Conservation (phyloP, 2,113 vertebrate genomes). For the crab-eating macaque (Macaca fascicularis) region DNA sequence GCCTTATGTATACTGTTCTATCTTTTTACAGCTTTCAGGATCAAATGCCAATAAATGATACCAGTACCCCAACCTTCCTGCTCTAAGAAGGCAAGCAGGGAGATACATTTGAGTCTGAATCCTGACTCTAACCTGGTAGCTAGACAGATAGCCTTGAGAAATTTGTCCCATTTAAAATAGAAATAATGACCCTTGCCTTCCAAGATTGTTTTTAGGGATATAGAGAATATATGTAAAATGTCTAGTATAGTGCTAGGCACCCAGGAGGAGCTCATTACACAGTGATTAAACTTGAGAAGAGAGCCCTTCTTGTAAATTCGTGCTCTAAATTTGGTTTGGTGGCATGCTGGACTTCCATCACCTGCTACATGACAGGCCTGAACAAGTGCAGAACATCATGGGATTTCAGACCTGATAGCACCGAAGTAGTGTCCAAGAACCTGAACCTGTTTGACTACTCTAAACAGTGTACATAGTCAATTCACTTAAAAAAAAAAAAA, state of each 20-base stretch:
- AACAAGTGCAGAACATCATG: neutral
- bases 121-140: neutral
- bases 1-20: neutral
- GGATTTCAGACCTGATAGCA: neutral
- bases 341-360: neutral
- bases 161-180: slow-evolving; percentile 9
- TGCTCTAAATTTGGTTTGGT: neutral
- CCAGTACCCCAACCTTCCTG: neutral
- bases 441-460: neutral
- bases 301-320: neutral
- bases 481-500: neutral
- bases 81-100: neutral
- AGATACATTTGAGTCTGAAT: neutral
- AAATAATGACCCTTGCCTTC: neutral
- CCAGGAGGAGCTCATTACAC: neutral
- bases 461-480: neutral
- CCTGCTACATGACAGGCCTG: neutral
- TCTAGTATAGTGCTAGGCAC: neutral
- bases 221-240: neutral
- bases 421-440: accelerated
- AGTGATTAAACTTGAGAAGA: neutral
- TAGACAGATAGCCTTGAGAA: neutral
- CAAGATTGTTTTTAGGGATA: neutral
- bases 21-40: neutral
- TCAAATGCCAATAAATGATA: neutral